Percentiles rank a stretch among this genome's conserved stretches.
Evolutionary conservation across 2,888 invertebrate genomes (phyloP).

Genomic region (Tetragnatha montana): DNA sequence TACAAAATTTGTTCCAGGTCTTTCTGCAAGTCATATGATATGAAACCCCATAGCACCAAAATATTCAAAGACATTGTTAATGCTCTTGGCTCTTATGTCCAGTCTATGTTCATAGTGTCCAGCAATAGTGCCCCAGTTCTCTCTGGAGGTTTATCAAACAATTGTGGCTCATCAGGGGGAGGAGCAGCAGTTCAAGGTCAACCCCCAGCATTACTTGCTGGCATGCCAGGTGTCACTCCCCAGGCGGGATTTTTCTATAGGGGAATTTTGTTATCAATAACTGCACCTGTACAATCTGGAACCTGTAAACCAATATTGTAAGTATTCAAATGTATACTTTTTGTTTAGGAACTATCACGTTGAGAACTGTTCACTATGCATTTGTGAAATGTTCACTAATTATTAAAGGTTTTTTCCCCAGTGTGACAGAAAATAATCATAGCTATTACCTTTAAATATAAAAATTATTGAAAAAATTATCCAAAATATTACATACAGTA

Average conservation of each 20-base stretch:
- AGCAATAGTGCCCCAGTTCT: conserved; percentile 41
- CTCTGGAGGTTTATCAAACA: conserved; percentile 44
- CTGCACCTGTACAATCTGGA: conserved; percentile 85
- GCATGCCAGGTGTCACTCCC: conserved; percentile 87
- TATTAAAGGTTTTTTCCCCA: too few species aligned
- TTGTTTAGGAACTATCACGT: too few species aligned
- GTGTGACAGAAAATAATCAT: too few species aligned
- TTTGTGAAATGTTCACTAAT: too few species aligned
- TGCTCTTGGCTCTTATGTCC: conserved; percentile 93
- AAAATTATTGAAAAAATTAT: too few species aligned
- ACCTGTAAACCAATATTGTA: conserved; percentile 93
- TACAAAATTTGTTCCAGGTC: conserved; percentile 77
- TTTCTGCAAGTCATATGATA: conserved; percentile 96
- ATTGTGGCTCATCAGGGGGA: conserved; percentile 72
- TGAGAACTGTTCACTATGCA: too few species aligned
- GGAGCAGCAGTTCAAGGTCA: conserved; percentile 78
- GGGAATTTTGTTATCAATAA: conserved; percentile 93
- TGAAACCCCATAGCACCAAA: conserved; percentile 84
- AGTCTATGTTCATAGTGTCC: conserved; percentile 82
- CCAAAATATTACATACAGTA: too few species aligned
- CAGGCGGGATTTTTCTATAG: conserved; percentile 95
- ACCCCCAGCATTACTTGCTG: conserved; percentile 81
- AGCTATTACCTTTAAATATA: too few species aligned
- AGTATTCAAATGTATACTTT: conserved; percentile 76
- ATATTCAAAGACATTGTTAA: conserved; percentile 93